Percentiles rank a stretch among this genome's conserved stretches.
Evolutionary conservation across 2,797 vertebrate species (phyloP).

Genomic region (Siniperca obscura): DNA sequence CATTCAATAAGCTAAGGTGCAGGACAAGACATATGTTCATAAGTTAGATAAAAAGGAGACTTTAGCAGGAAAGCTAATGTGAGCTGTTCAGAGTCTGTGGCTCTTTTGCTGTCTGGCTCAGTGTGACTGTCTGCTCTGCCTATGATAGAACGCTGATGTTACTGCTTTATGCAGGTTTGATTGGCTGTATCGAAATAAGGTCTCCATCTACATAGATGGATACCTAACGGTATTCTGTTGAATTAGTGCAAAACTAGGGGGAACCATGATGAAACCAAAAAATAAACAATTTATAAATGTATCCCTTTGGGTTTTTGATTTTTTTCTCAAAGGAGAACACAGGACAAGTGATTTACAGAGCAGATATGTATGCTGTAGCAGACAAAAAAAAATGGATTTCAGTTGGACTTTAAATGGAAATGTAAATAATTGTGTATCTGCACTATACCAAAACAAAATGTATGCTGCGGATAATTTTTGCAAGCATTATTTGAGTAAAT

Average conservation of each 20-base stretch:
- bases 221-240: not conserved
- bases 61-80: not conserved
- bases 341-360: not conserved
- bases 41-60: not conserved
- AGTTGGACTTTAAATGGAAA: not conserved
- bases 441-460: constrained; percentile 20
- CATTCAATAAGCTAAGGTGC: not conserved
- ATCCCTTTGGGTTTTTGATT: too few relatives aligned
- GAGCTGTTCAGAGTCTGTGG: not conserved
- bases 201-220: not conserved
- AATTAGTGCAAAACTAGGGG: not conserved
- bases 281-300: not conserved
- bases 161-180: not conserved
- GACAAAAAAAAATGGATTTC: not conserved
- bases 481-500: constrained; percentile 59
- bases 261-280: not conserved
- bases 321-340: not conserved
- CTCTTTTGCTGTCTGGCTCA: not conserved
- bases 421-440: not conserved
- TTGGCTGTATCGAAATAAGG: not conserved
- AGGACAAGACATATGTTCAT: not conserved
- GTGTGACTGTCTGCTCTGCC: not conserved
- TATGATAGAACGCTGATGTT: not conserved
- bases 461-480: constrained; percentile 13
- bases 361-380: not conserved